These are phyloP conservation scores for Urechis unicinctus DNA, from an alignment of 2,888 invertebrate genomes.

Conservation along the genomic window DNA sequence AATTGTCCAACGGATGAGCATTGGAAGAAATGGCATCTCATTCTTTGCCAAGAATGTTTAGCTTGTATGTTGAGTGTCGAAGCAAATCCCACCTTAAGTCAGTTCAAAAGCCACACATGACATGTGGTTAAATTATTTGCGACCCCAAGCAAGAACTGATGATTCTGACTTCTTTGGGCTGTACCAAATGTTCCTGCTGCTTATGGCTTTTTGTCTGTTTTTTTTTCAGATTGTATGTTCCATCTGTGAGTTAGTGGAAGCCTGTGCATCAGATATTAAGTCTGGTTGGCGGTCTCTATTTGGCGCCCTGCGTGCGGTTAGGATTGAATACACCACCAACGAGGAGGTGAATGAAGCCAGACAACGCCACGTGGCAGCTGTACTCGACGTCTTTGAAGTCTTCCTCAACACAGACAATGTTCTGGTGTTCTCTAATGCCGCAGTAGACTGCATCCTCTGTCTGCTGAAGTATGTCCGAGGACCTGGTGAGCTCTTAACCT, in stretches of 20 bases:
- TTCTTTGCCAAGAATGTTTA: no score
- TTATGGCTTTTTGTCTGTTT: not conserved
- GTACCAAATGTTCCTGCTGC: not conserved
- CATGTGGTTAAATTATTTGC: no score
- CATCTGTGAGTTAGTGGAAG: conserved; percentile 92
- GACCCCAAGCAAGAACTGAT: no score
- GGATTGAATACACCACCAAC: conserved; percentile 45
- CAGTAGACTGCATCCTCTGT: conserved; percentile 87
- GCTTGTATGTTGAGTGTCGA: no score
- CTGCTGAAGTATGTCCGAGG: conserved; percentile 71
- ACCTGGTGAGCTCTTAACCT: conserved; percentile 53
- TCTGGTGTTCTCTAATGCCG: conserved; percentile 87
- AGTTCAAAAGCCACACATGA: no score
- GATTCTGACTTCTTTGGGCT: not conserved
- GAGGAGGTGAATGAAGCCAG: conserved; percentile 46
- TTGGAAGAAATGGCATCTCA: no score
- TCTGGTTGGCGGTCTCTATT: conserved; percentile 96
- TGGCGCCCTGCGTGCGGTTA: conserved; percentile 81
- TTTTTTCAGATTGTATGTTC: conserved; percentile 77
- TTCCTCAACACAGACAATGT: conserved; percentile 90
- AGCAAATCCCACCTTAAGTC: no score
- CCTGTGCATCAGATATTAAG: conserved; percentile 83
- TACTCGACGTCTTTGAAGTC: conserved; percentile 75
- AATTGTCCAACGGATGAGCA: no score
- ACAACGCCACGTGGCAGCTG: conserved; percentile 49